phyloP scores from a whole-genome alignment of 2,113 vertebrate genomes.

The Lonchura striata region DNA sequence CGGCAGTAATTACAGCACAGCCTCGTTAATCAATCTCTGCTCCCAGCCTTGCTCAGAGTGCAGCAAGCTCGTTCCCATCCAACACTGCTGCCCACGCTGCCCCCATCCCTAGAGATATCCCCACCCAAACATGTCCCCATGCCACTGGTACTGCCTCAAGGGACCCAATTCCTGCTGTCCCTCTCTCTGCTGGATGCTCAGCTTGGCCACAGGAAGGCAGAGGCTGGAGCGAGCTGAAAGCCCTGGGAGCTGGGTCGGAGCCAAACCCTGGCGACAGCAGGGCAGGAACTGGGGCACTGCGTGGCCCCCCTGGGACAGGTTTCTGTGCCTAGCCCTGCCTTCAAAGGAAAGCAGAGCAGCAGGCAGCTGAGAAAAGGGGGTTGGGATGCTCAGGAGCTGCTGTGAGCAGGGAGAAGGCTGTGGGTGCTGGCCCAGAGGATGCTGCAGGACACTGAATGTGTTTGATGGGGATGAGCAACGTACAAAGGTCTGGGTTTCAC shows the following conservation, averaged over 20 bases:
- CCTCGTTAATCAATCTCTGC: not conserved
- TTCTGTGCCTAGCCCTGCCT: not conserved
- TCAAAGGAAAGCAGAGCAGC: not conserved
- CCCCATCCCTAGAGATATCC: fast-evolving
- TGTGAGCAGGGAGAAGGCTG: not conserved
- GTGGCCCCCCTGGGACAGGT: not conserved
- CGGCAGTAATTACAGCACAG: not conserved
- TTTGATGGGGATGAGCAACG: not conserved
- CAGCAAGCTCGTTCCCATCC: not conserved
- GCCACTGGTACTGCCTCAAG: fast-evolving
- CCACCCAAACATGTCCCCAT: fast-evolving
- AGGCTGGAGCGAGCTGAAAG: not conserved
- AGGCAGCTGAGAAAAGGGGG: not conserved
- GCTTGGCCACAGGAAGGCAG: not conserved
- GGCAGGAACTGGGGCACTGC: not conserved
- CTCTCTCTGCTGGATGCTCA: not conserved
- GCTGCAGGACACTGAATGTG: fast-evolving
- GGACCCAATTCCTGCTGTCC: fast-evolving
- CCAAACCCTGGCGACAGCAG: not conserved
- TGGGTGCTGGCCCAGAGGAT: not conserved
- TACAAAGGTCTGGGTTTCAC: not conserved
- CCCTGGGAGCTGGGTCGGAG: not conserved
- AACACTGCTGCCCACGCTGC: fast-evolving
- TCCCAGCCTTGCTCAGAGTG: not conserved
- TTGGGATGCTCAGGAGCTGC: not conserved